A percentile compares a stretch with the other conserved stretches of the same genome.
These are phyloP conservation scores for Meliscaeva auricollis DNA, from an alignment of 2,888 invertebrate species.

Conservation along the genomic window DNA sequence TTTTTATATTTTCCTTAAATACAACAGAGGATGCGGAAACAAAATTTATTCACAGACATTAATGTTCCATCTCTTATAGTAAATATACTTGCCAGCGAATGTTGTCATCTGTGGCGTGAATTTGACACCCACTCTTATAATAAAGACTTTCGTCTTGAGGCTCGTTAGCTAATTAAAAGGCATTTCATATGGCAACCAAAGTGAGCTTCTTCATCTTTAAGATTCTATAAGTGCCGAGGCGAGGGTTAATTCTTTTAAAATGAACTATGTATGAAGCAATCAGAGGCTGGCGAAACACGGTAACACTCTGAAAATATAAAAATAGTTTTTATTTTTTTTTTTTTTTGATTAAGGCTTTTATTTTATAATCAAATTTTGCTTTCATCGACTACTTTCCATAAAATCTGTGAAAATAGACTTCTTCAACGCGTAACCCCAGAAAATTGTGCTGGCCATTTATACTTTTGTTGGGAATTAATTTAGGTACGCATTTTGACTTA, in stretches of 20 bases:
- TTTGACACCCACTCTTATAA: constrained; percentile 72
- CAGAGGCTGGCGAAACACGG: no score
- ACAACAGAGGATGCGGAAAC: constrained; percentile 16
- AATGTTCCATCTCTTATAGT: not conserved
- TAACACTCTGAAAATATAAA: no score
- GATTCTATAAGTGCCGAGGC: not conserved
- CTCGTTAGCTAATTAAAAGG: constrained; percentile 66
- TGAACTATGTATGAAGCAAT: not conserved
- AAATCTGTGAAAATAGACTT: no score
- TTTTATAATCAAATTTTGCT: no score
- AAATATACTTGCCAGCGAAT: constrained; percentile 4
- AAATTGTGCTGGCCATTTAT: no score
- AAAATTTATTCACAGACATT: constrained; percentile 50
- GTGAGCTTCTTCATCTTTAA: constrained; percentile 4
- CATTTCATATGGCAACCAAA: constrained; percentile 63
- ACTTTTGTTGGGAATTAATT: no score
- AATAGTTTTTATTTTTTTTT: no score
- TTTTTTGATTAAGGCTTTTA: no score
- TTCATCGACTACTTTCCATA: no score
- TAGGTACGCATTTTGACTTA: no score
- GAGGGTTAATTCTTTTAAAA: not conserved
- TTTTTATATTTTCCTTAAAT: not conserved
- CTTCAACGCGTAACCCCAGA: no score
- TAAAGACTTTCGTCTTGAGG: constrained; percentile 36
- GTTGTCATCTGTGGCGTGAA: constrained; percentile 64